phyloP scores from a whole-genome alignment of 2,797 vertebrate species.

The Helicolenus hilgendorfi region DNA sequence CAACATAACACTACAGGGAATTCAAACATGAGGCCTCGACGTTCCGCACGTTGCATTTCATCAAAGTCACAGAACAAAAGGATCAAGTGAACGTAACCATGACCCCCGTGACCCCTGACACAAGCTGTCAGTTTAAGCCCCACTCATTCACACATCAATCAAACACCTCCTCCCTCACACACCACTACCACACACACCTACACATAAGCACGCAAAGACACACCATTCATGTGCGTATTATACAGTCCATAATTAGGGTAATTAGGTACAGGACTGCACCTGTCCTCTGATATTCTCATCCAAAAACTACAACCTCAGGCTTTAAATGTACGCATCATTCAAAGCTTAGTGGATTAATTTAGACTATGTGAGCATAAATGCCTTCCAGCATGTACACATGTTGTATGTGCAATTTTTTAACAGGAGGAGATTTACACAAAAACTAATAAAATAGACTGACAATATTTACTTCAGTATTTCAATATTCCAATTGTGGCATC shows the following conservation, averaged over 20 bases:
- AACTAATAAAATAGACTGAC: background rate
- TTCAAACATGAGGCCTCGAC: slow-evolving; percentile 9
- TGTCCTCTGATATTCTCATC: slow-evolving; percentile 14
- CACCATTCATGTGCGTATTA: background rate
- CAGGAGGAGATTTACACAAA: background rate
- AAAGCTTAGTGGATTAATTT: background rate
- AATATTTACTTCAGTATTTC: background rate
- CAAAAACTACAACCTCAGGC: slow-evolving; percentile 11
- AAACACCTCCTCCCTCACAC: slow-evolving; percentile 16
- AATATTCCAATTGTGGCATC: background rate
- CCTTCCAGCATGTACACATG: slow-evolving; percentile 24
- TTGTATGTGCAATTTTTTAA: background rate
- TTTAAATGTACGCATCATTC: slow-evolving; percentile 7
- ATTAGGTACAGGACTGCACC: slow-evolving; percentile 46
- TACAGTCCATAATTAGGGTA: slow-evolving; percentile 3
- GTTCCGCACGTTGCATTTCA: background rate
- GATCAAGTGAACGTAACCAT: background rate
- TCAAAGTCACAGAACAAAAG: slow-evolving; percentile 11
- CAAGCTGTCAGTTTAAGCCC: background rate
- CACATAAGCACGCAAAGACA: background rate
- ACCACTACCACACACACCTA: slow-evolving; percentile 4
- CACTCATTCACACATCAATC: slow-evolving; percentile 59
- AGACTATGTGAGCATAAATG: background rate
- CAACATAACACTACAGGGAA: slow-evolving; percentile 12
- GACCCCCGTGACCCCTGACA: background rate